Percentiles rank a stretch among this genome's conserved stretches.
phyloP scores from a whole-genome alignment of 2,113 vertebrate species.

The Pollachius pollachius region DNA sequence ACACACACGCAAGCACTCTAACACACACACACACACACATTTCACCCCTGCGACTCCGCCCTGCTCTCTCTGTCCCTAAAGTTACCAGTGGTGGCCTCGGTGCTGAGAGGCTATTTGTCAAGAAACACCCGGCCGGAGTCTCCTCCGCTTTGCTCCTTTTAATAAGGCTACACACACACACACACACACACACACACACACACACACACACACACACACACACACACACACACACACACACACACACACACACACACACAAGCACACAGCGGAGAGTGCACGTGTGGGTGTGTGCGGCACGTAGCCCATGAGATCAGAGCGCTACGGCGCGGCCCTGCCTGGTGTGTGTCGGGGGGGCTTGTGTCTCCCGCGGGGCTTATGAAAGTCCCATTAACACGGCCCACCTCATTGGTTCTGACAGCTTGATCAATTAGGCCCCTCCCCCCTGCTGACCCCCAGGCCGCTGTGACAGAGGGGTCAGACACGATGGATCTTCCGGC shows the following conservation, averaged over 20 bases:
- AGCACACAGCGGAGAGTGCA: neutral
- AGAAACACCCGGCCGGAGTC: constrained; percentile 58
- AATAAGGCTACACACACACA: constrained; percentile 63
- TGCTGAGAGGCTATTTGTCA: constrained; percentile 81
- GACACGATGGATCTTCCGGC: constrained; percentile 84
- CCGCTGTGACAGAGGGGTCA: constrained; percentile 87
- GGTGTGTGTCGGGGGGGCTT: constrained; percentile 75
- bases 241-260: neutral
- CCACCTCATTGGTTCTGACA: constrained; percentile 92
- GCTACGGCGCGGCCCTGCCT: neutral
- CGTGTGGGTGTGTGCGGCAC: constrained; percentile 12
- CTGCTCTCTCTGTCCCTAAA: constrained; percentile 57
- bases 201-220: constrained; percentile 2
- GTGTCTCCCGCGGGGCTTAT: constrained; percentile 85
- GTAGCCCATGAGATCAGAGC: constrained; percentile 48
- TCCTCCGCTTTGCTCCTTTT: constrained; percentile 81
- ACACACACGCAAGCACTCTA: too few relatives aligned
- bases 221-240: neutral
- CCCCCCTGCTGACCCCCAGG: constrained; percentile 83
- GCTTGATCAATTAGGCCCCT: constrained; percentile 92
- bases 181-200: constrained; percentile 24
- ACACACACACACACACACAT: constrained; percentile 26
- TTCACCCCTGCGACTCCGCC: constrained; percentile 56
- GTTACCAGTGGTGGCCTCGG: constrained; percentile 69
- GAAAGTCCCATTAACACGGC: constrained; percentile 96